Base-by-base conservation (phyloP, 2,797 vertebrate genomes). In the Myiotriccus ornatus region DNA sequence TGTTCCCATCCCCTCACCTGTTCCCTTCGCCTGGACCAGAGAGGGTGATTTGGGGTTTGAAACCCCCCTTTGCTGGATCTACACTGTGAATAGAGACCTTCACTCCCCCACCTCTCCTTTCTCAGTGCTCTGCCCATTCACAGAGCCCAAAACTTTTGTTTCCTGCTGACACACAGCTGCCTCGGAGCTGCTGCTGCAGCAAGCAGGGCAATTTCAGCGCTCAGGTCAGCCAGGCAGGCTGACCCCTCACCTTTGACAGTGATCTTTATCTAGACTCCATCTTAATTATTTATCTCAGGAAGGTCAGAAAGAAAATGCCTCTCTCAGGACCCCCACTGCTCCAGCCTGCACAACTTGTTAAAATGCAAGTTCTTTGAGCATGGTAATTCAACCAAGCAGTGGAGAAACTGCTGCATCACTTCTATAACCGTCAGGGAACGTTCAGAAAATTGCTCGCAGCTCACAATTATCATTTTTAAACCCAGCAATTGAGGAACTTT, bases 251-350 rank as follows among this genome's bases (percentile, higher is more conserved):
- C 96, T 90, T 55, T 90, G 95, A 96, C 95, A 94, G 89, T 87
- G 95, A 97, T 95, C 95, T 97, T 96, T 97, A 95, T 96, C 93
- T 83, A 94, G 91, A 70, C 95, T 92, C 95, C 91, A 92, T 96
- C 93, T 94, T 90, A 94, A 96, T 92, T 95, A 94, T 96, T 95
- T 95, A 95, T 96, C 94, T 94, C 93, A 90, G 95, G 95, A 95
- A 97, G 91, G 96, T 94, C 95, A 95, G 82, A 2, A 63, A 81
- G 96, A 96, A 94, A 96, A 89, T 80, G 85, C 92, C 85, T 92
- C 86, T 94, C 95, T 90, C 94, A 94, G 94, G 94, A 85, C 94
- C 94, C 95, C 95, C 47, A 16, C 79, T 7, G 94, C 91, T 80
- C 18, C 84, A 32, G 84, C 43, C 90, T 22, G 64, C 20, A 14